Base-by-base conservation (phyloP, 2,888 invertebrate species). In the Protula sp. region DNA sequence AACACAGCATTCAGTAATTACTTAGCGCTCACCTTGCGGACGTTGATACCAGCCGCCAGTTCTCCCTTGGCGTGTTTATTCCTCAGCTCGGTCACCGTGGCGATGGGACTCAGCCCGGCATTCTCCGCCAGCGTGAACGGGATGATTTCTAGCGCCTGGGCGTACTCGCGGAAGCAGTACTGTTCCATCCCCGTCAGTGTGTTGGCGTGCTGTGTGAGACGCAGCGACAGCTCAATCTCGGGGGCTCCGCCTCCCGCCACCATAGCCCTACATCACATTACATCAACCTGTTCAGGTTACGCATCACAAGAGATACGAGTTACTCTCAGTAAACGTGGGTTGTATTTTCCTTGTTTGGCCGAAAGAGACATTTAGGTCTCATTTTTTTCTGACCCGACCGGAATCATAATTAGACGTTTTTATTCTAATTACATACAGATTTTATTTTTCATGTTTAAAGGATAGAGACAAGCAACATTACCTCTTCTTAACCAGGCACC, bases 211-310 rank as follows among this genome's bases (percentile, higher is more conserved):
- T 89, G 87, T 4, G 89, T 88, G 58, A 99, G 84, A 61, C 88
- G 88, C 30, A 94, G 84, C 0, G 95, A 90, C 64, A 98, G 85
- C 79, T 97, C 94, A 65, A 93, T 95, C 84, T 99, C 99, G 2
- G 98, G 95, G 19, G 97, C 94, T 52, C 98, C 99, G 54, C 98
- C 99, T 63, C 99, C 99, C 57, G 94, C 90, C 80, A 97, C 88
- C 71, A 95, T 84, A 51, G 92, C 92, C 62, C 88, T 85, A 65
- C n/a, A n/a, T n/a, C n/a, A n/a, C n/a, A n/a, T n/a, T n/a, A n/a
- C n/a, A n/a, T 29, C 72, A 63, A 19, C n/a, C n/a, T n/a, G 1
- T 51, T 24, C 30, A n/a, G 30, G 29, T 4, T 47, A 26, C 50
- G 29, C 19, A 26, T 29, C 27, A 48, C 19, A 26, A 27, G 24